Evolutionary conservation across 2,888 invertebrate genomes (phyloP).

Genomic region (Cheilosia variabilis): DNA sequence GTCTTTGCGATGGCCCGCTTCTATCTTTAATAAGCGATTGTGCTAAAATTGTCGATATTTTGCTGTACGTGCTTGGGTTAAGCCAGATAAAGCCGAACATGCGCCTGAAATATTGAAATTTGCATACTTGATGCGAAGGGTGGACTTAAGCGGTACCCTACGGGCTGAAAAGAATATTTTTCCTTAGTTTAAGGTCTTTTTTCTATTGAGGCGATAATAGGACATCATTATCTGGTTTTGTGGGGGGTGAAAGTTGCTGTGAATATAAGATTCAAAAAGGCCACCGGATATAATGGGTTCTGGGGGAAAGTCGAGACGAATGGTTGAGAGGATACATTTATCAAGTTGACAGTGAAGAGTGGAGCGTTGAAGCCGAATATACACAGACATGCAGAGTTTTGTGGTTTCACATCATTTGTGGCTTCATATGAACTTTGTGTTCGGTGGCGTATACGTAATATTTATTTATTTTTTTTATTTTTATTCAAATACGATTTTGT

Average conservation of each 20-base stretch:
- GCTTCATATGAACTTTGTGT: no score
- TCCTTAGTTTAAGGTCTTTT: constrained; percentile 41
- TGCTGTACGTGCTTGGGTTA: background rate
- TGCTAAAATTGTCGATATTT: constrained; percentile 59
- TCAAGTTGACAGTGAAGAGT: constrained; percentile 11
- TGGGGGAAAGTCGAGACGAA: background rate
- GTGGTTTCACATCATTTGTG: no score
- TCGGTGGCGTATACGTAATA: no score
- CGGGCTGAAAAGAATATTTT: constrained; percentile 25
- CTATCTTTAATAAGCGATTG: constrained; percentile 59
- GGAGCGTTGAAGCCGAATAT: no score
- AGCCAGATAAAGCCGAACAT: constrained; percentile 1
- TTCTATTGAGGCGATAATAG: constrained; percentile 40
- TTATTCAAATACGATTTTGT: no score
- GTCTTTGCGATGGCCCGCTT: constrained; percentile 60
- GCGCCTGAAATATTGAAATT: constrained; percentile 53
- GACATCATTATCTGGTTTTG: constrained; percentile 61
- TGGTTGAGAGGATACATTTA: constrained; percentile 16
- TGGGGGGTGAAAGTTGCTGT: constrained; percentile 8
- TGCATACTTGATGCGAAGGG: constrained; percentile 63
- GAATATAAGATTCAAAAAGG: constrained; percentile 54
- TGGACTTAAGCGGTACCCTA: background rate
- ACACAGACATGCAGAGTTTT: no score
- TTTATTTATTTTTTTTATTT: no score
- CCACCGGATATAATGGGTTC: constrained; percentile 30